phyloP scores from a whole-genome alignment of 2,797 vertebrate genomes.

The Cebuella pygmaea region DNA sequence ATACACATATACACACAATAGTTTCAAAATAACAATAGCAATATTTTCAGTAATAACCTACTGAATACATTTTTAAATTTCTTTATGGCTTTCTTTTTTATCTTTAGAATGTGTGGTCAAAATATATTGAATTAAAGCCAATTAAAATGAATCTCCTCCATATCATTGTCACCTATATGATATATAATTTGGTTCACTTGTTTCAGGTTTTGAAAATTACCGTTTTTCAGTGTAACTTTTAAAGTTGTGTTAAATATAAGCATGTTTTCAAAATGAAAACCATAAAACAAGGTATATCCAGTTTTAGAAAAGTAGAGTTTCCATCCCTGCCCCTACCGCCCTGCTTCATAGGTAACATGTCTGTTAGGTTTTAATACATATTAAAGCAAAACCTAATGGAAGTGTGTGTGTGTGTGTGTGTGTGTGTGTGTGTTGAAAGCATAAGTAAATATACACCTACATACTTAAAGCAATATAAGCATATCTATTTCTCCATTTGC shows the following conservation, averaged over 20 bases:
- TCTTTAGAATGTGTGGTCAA: neutral
- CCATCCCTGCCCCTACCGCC: neutral
- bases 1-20: neutral
- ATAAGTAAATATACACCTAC: neutral
- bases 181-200: neutral
- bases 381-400: neutral
- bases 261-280: neutral
- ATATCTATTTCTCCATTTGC: neutral
- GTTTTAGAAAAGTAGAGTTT: conserved; percentile 3
- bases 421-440: neutral
- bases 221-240: conserved; percentile 1
- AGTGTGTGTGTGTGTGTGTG: neutral
- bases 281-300: neutral
- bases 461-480: neutral
- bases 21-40: conserved; percentile 34
- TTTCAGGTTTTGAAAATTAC: neutral
- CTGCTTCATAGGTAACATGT: neutral
- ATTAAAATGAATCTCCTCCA: neutral
- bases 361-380: neutral
- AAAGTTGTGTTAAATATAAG: neutral
- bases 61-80: conserved; percentile 22
- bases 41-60: conserved; percentile 21
- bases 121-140: neutral
- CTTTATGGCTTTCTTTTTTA: neutral
- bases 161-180: neutral